phyloP scores from a whole-genome alignment of 2,113 vertebrate genomes.

The Leptobrachium ailaonicum region DNA sequence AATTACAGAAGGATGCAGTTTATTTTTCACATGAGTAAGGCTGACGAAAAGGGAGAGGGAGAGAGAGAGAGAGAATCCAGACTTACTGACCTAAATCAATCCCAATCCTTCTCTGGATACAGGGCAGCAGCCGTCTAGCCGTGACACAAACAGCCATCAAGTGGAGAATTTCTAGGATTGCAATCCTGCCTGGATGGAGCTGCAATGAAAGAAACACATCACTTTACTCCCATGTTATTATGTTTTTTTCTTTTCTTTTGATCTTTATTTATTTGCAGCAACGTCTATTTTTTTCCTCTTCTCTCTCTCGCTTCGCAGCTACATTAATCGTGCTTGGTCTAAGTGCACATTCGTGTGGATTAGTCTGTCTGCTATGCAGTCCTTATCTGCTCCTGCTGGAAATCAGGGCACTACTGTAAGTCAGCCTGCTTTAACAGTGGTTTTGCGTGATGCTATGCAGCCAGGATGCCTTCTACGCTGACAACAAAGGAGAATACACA shows the following conservation, averaged over 20 bases:
- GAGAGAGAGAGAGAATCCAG: conserved; percentile 63
- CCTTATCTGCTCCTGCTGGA: conserved; percentile 70
- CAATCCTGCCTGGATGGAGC: conserved; percentile 65
- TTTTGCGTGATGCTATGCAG: conserved; percentile 69
- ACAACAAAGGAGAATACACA: conserved; percentile 72
- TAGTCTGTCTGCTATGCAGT: conserved; percentile 64
- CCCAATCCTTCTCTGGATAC: conserved; percentile 70
- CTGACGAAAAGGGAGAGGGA: conserved; percentile 56
- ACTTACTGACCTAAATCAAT: conserved; percentile 77
- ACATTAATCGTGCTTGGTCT: conserved; percentile 56
- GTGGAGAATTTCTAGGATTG: conserved; percentile 71
- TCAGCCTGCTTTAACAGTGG: conserved; percentile 66
- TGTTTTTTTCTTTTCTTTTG: conserved; percentile 50
- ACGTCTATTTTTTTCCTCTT: conserved; percentile 4
- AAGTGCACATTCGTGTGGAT: conserved; percentile 68
- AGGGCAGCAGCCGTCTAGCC: conserved; percentile 70
- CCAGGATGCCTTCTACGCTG: conserved; percentile 64
- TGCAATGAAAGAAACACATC: conserved; percentile 61
- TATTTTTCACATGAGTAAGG: conserved; percentile 56
- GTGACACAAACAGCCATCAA: conserved; percentile 74
- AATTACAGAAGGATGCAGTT: conserved; percentile 49
- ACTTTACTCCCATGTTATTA: conserved; percentile 54
- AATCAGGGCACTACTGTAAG: conserved; percentile 61
- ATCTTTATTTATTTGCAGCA: conserved; percentile 12
- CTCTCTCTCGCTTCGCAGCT: conserved; percentile 59